Base-by-base conservation (phyloP, 1,140 invertebrate genomes). In the Megalonaias nervosa region DNA sequence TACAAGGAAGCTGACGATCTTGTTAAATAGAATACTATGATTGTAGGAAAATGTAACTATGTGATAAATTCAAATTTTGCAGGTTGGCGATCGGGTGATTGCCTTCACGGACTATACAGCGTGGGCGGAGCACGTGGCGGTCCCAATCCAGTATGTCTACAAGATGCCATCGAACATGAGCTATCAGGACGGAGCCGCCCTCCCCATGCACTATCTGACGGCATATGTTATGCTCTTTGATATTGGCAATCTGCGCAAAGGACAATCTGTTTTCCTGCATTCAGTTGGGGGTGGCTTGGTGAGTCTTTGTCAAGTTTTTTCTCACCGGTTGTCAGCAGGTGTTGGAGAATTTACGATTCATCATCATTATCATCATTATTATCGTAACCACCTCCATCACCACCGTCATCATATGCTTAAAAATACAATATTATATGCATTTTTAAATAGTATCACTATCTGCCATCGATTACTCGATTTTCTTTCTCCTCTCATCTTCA, bases 221-320 rank as follows among this genome's bases (percentile, higher is more conserved):
- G 96, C 96, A 64, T 94, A 97, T 88, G 94, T 96, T 77, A 91
- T 97, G 75, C 93, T 97, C 14, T 97, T 97, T 91, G 95, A 97
- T 85, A 91, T 97, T 86, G 95, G 94, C 60, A 94, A 94, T 84
- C 91, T 97, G 23, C 92, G 93, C 3, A 93, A 94, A 65, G 95
- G 95, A 71, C 96, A 97, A 90, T 95, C 94, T 79, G 92, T 97
- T 21, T 92, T 97, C 67, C 92, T 97, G 55, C 96, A 97, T 88
- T 96, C 95, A 26, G 95, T 95, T 83, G 96, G 95, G 64, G 96
- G 96, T 78, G 95, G 95, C 67, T 95, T 97, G 92, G 96, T 97
- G 93, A 95, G 95, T 94, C 38, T 74, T 59, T 17, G 1, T n/a
- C 38, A 62, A 11, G 5, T 67, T 38, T 23, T 5, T 21, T 72